These are phyloP conservation scores for Paelopatides confundens DNA, from an alignment of 53 echinoderm and acorn worm species.

Conservation along the genomic window DNA sequence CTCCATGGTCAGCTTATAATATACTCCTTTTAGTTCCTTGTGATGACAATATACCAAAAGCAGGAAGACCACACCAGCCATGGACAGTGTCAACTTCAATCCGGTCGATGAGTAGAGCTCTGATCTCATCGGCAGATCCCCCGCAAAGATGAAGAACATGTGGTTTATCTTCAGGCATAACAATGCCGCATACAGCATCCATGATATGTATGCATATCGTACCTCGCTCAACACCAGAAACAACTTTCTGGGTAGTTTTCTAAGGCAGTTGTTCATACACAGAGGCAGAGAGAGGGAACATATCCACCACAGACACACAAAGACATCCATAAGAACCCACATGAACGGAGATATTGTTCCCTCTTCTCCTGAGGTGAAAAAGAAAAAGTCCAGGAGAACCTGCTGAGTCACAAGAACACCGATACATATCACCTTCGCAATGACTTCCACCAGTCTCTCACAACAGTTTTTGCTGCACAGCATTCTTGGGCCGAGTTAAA, in stretches of 20 bases:
- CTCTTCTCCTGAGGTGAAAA: slow-evolving; percentile 30
- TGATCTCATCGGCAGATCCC: slow-evolving; percentile 4
- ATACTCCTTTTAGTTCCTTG: slow-evolving; percentile 65
- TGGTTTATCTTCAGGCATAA: slow-evolving; percentile 70
- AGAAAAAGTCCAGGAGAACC: slow-evolving; percentile 52
- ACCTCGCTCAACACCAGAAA: slow-evolving; percentile 54
- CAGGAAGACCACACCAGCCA: slow-evolving; percentile 75
- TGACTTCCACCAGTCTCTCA: slow-evolving; percentile 28
- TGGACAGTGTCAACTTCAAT: slow-evolving; percentile 73
- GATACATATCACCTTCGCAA: slow-evolving; percentile 58
- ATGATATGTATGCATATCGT: slow-evolving; percentile 72
- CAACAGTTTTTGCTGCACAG: not conserved
- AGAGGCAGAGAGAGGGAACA: not conserved
- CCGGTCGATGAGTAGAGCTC: slow-evolving; percentile 69
- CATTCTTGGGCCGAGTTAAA: not conserved
- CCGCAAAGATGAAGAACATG: slow-evolving; percentile 80
- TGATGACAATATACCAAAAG: slow-evolving; percentile 80
- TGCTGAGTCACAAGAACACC: slow-evolving; percentile 55
- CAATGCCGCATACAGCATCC: slow-evolving; percentile 71
- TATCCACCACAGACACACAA: slow-evolving; percentile 7
- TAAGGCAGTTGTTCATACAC: slow-evolving; percentile 8
- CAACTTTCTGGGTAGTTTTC: slow-evolving; percentile 8
- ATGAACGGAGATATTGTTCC: not conserved
- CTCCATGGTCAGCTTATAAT: slow-evolving; percentile 74
- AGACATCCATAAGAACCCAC: slow-evolving; percentile 15